Evolutionary conservation across 2,113 vertebrate species (phyloP), one percentile per base, ranked within the genome.

Genomic region (Hippocampus abdominalis): DNA sequence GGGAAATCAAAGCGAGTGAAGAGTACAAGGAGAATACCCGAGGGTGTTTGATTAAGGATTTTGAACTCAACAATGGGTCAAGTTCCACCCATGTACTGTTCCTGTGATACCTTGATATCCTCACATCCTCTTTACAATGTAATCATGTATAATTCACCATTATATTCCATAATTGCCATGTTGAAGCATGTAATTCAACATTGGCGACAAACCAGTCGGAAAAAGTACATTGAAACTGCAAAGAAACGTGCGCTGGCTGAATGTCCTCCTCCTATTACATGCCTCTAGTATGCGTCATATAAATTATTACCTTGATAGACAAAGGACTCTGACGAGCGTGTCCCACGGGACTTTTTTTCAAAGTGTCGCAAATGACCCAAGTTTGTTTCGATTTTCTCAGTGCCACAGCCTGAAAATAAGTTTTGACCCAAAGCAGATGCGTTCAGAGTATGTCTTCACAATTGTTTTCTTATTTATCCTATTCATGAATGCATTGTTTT

Each of bases 11-110:
- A 63, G 61, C 49, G n/a, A 78, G 56, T 23, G 32, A 63, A 60
- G 10, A 71, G 1, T 69, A 3, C 68, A 46, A 69, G 44, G 69
- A 77, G 64, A 75, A 48, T 57, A 40, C 54, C 64, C 54, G 67
- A 5, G 75, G 16, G 69, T 32, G 51, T 81, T 80, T 81, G 80
- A 82, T 83, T 81, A 71, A 73, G 67, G 61, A 80, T 64, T 74
- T 73, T 66, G 51, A 60, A 23, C 15, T 53, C 60, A 76, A 44
- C 65, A 46, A 70, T 25, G 53, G 66, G 40, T 60, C 53, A 18
- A 44, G 29, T 64, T n/a, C 42, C 53, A 72, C 32, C 32, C 4
- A 36, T 36, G 32, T 36, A 36, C 32, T 44, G 12, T 44, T 44
- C 18, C 18, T 49, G 18, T 18, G 6, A 20, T 49, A 49, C 48